Conservation (phyloP, 2,797 vertebrate genomes). For the Sparidentex hasta region DNA sequence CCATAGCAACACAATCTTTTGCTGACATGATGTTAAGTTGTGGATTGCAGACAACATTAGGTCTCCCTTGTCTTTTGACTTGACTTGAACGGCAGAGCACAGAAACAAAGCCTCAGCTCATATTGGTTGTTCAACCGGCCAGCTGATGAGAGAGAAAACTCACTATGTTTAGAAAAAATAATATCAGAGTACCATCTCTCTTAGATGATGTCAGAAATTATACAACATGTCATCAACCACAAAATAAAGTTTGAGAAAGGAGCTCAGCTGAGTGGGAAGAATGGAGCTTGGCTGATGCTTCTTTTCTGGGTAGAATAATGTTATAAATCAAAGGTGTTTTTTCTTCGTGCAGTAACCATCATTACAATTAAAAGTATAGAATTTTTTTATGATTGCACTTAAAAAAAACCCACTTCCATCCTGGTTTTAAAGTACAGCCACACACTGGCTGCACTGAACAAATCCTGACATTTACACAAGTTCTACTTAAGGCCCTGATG, state of each 20-base stretch:
- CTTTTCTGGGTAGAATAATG: neutral
- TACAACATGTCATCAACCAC: neutral
- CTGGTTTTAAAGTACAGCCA: neutral
- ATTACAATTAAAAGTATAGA: neutral
- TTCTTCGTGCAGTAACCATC: neutral
- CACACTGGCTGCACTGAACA: slow-evolving; percentile 7
- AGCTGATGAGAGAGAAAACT: neutral
- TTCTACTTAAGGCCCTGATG: slow-evolving; percentile 22
- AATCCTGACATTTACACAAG: slow-evolving; percentile 9
- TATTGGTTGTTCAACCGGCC: neutral
- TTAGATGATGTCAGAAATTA: neutral
- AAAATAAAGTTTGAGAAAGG: neutral
- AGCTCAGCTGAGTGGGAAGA: neutral
- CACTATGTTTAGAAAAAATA: neutral
- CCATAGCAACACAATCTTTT: neutral
- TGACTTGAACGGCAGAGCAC: neutral
- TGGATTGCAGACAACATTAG: slow-evolving; percentile 1
- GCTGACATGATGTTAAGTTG: slow-evolving; percentile 17
- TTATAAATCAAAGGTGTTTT: neutral
- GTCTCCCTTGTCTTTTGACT: neutral
- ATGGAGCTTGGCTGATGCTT: neutral
- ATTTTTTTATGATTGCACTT: neutral
- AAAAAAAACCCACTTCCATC: neutral
- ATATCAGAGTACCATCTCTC: neutral
- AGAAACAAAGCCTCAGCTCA: neutral